A percentile compares a stretch with the other conserved stretches of the same genome.
Conservation (phyloP, 2,797 vertebrate species). For the Pterois miles region DNA sequence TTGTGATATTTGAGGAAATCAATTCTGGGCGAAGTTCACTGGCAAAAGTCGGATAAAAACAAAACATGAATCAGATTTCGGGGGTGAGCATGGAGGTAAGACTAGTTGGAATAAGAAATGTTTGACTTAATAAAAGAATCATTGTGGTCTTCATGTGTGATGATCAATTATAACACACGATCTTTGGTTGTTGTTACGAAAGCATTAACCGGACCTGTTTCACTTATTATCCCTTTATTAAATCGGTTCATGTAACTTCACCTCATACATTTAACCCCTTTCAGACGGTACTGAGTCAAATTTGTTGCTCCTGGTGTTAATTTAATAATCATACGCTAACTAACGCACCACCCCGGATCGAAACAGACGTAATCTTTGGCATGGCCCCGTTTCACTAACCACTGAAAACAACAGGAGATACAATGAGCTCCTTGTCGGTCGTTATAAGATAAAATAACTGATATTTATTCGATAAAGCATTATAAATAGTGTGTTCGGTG, state of each 20-base stretch:
- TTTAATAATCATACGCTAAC: too few relatives aligned
- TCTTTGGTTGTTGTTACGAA: conserved; percentile 43
- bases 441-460: not conserved
- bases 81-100: conserved; percentile 85
- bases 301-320: not conserved
- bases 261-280: not conserved
- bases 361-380: too few relatives aligned
- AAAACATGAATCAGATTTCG: conserved; percentile 67
- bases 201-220: too few relatives aligned
- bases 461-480: not conserved
- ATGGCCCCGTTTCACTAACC: too few relatives aligned
- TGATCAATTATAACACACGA: conserved; percentile 29
- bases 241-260: not conserved
- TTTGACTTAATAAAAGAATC: conserved; percentile 31
- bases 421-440: not conserved
- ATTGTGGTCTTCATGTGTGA: conserved; percentile 14
- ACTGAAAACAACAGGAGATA: too few relatives aligned
- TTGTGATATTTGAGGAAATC: conserved; percentile 76
- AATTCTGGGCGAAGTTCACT: conserved; percentile 77
- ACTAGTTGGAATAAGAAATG: conserved; percentile 50
- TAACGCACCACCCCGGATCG: too few relatives aligned
- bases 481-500: not conserved
- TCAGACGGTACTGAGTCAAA: not conserved
- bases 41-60: conserved; percentile 69
- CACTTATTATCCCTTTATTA: not conserved